Evolutionary conservation across 1,140 invertebrate genomes (phyloP).

Genomic region (Drosophila melanica): DNA sequence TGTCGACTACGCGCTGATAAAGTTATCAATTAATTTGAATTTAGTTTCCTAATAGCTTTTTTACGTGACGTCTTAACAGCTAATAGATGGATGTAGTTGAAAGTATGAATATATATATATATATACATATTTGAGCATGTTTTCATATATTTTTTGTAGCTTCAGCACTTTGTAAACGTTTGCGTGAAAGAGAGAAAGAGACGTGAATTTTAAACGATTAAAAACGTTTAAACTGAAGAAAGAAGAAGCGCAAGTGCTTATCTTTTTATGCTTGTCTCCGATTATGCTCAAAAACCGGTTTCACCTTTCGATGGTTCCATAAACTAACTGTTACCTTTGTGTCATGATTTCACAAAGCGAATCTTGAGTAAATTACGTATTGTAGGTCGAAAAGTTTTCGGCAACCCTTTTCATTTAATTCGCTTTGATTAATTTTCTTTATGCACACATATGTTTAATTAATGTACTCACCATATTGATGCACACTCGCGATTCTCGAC

Average conservation of each 20-base stretch:
- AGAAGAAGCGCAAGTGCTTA: neutral
- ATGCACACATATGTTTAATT: neutral
- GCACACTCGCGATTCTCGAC: neutral
- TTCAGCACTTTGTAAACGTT: neutral
- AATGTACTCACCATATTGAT: constrained; percentile 17
- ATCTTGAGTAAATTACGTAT: no score
- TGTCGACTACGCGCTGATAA: neutral
- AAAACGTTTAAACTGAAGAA: neutral
- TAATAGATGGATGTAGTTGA: neutral
- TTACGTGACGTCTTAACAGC: neutral
- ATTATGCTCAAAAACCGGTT: no score
- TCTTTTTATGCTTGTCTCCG: no score
- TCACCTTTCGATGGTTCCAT: no score
- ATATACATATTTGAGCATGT: no score
- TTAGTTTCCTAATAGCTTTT: neutral
- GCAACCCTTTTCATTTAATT: neutral
- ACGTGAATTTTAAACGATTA: neutral
- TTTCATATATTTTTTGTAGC: no score
- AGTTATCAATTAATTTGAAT: neutral
- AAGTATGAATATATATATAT: no score
- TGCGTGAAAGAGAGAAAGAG: neutral
- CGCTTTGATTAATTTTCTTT: neutral
- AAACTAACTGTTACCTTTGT: no score
- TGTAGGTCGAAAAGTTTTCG: no score
- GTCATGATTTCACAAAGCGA: no score